Conservation (phyloP, 2,888 invertebrate species). For the Podabrus alpinus region DNA sequence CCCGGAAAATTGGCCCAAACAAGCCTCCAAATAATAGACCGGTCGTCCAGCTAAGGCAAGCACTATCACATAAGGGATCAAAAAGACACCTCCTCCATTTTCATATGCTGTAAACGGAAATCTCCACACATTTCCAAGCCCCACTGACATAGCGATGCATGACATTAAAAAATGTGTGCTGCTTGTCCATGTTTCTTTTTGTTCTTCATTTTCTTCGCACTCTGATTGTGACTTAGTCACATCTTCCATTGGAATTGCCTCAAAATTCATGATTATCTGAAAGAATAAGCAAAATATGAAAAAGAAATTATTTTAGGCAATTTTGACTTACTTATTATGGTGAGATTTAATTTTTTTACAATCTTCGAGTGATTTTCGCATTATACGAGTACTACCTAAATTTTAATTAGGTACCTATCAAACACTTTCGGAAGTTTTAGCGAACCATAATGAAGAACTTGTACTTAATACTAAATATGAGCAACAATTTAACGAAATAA, state of each 20-base stretch:
- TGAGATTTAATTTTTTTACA: too few species aligned
- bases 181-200: slow-evolving; percentile 61
- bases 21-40: background rate
- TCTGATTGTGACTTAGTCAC: background rate
- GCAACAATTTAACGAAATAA: too few species aligned
- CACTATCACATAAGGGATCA: slow-evolving; percentile 2
- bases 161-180: slow-evolving; percentile 74
- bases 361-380: too few species aligned
- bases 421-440: too few species aligned
- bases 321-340: too few species aligned
- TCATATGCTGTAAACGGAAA: slow-evolving; percentile 68
- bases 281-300: too few species aligned
- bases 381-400: too few species aligned
- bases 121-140: slow-evolving; percentile 74
- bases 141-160: slow-evolving; percentile 74
- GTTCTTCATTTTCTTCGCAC: background rate
- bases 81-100: slow-evolving; percentile 70
- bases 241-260: background rate
- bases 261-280: background rate
- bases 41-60: background rate
- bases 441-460: background rate
- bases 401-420: too few species aligned
- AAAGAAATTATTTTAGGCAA: too few species aligned
- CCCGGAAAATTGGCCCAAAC: slow-evolving; percentile 7
- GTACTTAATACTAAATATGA: background rate